Evolutionary conservation across 2,797 vertebrate genomes (phyloP).

Genomic region (Gadopsis bispinosus): DNA sequence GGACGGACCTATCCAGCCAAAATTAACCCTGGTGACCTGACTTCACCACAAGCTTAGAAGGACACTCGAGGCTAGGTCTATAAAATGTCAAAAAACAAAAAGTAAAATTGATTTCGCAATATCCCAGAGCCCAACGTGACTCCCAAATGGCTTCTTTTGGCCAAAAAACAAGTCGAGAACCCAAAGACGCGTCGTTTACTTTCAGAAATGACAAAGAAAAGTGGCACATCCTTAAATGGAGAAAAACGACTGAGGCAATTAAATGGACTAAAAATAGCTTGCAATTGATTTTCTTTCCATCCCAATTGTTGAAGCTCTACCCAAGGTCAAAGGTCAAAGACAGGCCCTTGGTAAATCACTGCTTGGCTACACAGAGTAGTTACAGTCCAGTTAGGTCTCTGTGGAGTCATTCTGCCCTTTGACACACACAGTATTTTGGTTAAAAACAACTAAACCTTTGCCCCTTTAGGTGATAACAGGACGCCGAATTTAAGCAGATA

Average conservation of each 20-base stretch:
- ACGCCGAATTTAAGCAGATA: background rate
- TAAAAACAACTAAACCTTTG: background rate
- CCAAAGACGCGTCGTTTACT: too few relatives aligned
- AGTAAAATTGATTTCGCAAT: too few relatives aligned
- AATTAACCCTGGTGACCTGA: background rate
- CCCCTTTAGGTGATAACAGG: background rate
- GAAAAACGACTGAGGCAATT: too few relatives aligned
- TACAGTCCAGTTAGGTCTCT: background rate
- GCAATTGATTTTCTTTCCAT: too few relatives aligned
- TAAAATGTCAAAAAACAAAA: too few relatives aligned
- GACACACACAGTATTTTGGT: background rate
- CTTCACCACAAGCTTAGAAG: constrained; percentile 40
- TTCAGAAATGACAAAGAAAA: too few relatives aligned
- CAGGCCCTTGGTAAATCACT: constrained; percentile 1
- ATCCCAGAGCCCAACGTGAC: too few relatives aligned
- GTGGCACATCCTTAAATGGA: too few relatives aligned
- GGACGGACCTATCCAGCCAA: background rate
- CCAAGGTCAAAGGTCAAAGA: constrained; percentile 30
- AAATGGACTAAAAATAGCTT: too few relatives aligned
- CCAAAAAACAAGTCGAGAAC: too few relatives aligned
- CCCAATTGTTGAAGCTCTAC: too few relatives aligned
- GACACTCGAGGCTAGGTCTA: background rate
- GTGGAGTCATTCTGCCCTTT: background rate
- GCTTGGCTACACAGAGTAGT: background rate
- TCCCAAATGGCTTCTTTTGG: too few relatives aligned